phyloP scores from a whole-genome alignment of 2,888 invertebrate species.

The Tetranychus piercei region DNA sequence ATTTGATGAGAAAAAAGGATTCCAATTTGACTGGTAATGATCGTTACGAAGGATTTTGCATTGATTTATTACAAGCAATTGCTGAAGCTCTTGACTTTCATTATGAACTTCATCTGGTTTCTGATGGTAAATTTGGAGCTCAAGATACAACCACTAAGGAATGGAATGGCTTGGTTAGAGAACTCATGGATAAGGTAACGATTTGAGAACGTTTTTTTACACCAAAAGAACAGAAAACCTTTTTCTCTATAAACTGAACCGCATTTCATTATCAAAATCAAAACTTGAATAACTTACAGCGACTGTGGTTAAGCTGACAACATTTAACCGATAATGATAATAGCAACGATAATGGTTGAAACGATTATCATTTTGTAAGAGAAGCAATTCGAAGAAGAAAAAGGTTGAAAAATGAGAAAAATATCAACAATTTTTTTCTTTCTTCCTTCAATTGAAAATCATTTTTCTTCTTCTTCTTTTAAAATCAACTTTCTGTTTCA shows the following conservation, averaged over 20 bases:
- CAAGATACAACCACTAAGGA: constrained; percentile 28
- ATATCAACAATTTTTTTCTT: background rate
- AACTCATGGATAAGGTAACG: constrained; percentile 31
- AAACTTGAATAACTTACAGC: too few species aligned
- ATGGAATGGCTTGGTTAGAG: constrained; percentile 36
- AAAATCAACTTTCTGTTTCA: background rate
- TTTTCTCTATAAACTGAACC: too few species aligned
- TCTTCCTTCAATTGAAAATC: background rate
- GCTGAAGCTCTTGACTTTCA: constrained; percentile 65
- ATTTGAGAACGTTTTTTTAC: background rate
- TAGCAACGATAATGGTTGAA: background rate
- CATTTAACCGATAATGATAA: background rate
- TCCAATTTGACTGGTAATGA: constrained; percentile 12
- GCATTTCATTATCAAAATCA: too few species aligned
- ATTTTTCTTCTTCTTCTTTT: background rate
- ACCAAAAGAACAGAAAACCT: too few species aligned
- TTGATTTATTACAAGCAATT: constrained; percentile 63
- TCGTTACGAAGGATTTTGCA: constrained; percentile 59
- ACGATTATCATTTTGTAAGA: background rate
- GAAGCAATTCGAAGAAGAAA: background rate
- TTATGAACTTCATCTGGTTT: constrained; percentile 60
- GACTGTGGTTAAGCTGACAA: background rate
- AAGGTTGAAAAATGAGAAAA: too few species aligned
- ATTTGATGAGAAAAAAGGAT: constrained; percentile 9
- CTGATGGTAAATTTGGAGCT: constrained; percentile 71